Evolutionary conservation across 2,797 vertebrate species (phyloP).

Genomic region (Crenichthys baileyi): DNA sequence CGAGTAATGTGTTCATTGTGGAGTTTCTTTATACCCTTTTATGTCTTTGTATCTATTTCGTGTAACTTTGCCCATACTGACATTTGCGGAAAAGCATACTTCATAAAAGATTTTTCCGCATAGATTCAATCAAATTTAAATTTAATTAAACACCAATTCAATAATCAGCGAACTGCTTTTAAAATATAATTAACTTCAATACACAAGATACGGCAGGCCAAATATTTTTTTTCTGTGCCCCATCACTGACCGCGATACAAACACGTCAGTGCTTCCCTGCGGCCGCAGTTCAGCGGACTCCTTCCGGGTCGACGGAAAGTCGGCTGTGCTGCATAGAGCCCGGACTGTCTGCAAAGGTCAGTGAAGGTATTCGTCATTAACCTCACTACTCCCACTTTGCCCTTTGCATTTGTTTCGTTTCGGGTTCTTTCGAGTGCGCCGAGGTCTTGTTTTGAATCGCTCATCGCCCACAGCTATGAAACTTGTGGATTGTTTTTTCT

Average conservation of each 20-base stretch:
- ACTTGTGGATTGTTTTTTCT: background rate
- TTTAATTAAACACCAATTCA: background rate
- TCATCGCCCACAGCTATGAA: background rate
- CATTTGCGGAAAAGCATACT: background rate
- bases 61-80: background rate
- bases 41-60: background rate
- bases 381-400: slow-evolving; percentile 15
- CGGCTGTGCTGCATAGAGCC: slow-evolving; percentile 53
- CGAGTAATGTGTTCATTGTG: background rate
- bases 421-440: background rate
- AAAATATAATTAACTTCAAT: background rate
- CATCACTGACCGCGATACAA: background rate
- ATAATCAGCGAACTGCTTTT: background rate
- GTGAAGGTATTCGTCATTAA: slow-evolving; percentile 40
- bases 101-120: background rate
- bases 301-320: slow-evolving; percentile 72
- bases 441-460: background rate
- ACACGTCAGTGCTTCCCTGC: slow-evolving; percentile 14
- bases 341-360: slow-evolving; percentile 72
- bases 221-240: background rate
- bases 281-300: slow-evolving; percentile 1
- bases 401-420: slow-evolving; percentile 21
- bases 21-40: rapidly evolving
- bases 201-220: background rate
- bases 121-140: background rate